Evolutionary conservation across 1,140 invertebrate species (phyloP), one percentile per base, ranked within the genome.

Genomic region (Pogonus chalceus): DNA sequence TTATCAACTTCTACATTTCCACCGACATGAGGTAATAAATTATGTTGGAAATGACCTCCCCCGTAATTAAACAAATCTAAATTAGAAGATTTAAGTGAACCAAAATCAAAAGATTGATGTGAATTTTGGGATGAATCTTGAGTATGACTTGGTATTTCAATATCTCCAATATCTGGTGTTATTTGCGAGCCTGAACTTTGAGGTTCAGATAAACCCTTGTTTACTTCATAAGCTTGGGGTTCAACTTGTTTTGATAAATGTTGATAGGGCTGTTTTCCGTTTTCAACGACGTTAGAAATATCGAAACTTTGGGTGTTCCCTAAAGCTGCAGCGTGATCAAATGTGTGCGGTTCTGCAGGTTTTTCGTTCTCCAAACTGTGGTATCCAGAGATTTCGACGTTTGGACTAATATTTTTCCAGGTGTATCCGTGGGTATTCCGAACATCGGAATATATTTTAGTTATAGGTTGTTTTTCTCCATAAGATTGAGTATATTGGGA

Each of bases 231-330:
- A 4, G 9, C 37, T 31, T 4, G 26, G 4, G 26, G 7, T 31
- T 4, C 26, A 12, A 43, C 18, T 43, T 7, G 7, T 43, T 9
- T 43, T 12, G 37, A 12, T 12, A 12, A 4, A 43, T 43, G 9
- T 4, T 12, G 9, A 43, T 43, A 43, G 3, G 9, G 37, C 37
- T 9, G 3, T 9, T 43, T 43, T 12, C 37, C 37, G 18, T 24
- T 50, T 24, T 60, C 58, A 18, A 62, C 35, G 18, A 55, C 60
- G 24, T 64, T 63, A 14, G 53, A 50, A 18, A 58, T 59, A 52
- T 64, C 61, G 48, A 64, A 64, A 0, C 55, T 55, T 54, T 61
- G 56, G 37, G 61, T 62, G 12, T 56, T 54, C 1, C 58, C 62
- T 2, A 64, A 46, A n/a, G 62, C 62, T 18, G 37, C 55, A 10